Percentiles rank a stretch among this genome's conserved stretches.
These are phyloP conservation scores for Drosophila ananassae DNA, from an alignment of 1,140 invertebrate genomes.

Conservation along the genomic window DNA sequence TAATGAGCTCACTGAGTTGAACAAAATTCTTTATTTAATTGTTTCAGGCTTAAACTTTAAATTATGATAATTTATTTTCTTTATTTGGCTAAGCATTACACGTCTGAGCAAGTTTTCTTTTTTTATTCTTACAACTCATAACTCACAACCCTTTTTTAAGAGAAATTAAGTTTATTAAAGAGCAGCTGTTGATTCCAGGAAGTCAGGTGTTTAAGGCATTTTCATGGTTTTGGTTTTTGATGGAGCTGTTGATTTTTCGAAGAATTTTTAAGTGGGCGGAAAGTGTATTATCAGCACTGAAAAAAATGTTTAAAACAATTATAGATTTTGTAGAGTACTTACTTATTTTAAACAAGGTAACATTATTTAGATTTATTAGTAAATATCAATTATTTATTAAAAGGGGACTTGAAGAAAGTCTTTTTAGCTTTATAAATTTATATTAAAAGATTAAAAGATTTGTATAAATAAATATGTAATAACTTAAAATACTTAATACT, in stretches of 20 bases:
- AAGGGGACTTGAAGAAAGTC: no score
- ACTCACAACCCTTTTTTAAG: neutral
- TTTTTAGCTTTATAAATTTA: no score
- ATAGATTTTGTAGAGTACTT: no score
- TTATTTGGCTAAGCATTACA: constrained; percentile 40
- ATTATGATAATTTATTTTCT: constrained; percentile 39
- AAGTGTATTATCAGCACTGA: neutral
- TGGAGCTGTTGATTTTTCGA: constrained; percentile 55
- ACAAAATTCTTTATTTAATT: constrained; percentile 2
- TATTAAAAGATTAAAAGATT: no score
- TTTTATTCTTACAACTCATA: neutral
- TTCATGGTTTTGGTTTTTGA: constrained; percentile 59
- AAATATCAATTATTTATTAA: no score
- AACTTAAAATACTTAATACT: no score
- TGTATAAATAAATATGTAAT: no score
- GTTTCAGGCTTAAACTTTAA: constrained; percentile 11
- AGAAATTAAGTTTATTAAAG: neutral
- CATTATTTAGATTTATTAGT: no score
- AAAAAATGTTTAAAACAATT: neutral
- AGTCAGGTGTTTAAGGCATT: constrained; percentile 36
- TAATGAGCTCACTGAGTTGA: constrained; percentile 39
- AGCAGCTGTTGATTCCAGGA: constrained; percentile 53
- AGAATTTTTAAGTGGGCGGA: neutral
- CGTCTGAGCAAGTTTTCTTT: constrained; percentile 33
- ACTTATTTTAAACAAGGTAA: no score